Percentiles rank a stretch among this genome's conserved stretches.
Conservation (phyloP, 2,113 vertebrate species). For the Atherinomorus stipes region DNA sequence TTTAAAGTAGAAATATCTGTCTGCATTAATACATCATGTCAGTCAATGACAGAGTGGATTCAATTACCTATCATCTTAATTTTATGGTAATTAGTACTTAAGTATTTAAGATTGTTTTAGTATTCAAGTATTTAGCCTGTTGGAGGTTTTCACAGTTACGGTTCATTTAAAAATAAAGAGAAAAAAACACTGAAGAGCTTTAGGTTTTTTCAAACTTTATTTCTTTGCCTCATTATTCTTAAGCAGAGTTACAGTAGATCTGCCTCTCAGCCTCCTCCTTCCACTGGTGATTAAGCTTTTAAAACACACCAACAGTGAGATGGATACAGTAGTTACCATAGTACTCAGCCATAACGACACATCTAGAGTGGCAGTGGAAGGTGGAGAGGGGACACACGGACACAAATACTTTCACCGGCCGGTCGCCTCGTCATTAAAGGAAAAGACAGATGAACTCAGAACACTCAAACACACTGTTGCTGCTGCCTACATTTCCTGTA, state of each 20-base stretch:
- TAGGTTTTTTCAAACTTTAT: conserved; percentile 75
- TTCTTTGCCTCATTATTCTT: conserved; percentile 62
- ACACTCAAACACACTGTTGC: conserved; percentile 77
- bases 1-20: too few species aligned
- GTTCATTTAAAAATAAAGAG: conserved; percentile 7
- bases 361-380: conserved; percentile 71
- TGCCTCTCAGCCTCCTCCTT: conserved; percentile 60
- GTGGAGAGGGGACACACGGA: conserved; percentile 75
- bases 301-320: conserved; percentile 70
- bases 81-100: too few species aligned
- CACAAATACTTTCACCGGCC: conserved; percentile 78
- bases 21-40: too few species aligned
- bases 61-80: too few species aligned
- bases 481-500: conserved; percentile 65
- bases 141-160: not conserved
- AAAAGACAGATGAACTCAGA: conserved; percentile 73
- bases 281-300: conserved; percentile 65
- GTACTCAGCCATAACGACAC: conserved; percentile 67
- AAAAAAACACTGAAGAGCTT: conserved; percentile 9
- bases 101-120: too few species aligned
- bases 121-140: too few species aligned
- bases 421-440: conserved; percentile 68
- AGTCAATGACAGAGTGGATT: too few species aligned
- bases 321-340: conserved; percentile 76
- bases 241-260: conserved; percentile 71